Conservation (phyloP, 2,797 vertebrate genomes). For the Rhyacichthys aspro region DNA sequence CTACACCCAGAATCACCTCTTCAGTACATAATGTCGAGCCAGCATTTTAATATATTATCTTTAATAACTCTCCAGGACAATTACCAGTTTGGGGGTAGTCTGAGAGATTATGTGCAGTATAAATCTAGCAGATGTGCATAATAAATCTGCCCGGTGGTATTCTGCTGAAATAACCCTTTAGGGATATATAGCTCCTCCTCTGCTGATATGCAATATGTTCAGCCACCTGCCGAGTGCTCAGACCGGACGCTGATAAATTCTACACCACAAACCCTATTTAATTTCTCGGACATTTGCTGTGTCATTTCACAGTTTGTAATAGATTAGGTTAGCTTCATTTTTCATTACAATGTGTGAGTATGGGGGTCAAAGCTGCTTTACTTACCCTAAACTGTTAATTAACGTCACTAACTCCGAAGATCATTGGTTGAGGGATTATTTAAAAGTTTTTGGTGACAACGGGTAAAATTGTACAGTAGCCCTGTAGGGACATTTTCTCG, state of each 20-base stretch:
- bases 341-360: background rate
- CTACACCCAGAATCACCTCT: no score
- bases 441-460: no score
- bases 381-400: no score
- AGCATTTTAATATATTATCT: background rate
- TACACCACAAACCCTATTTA: slow-evolving; percentile 1
- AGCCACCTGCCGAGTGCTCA: slow-evolving; percentile 22
- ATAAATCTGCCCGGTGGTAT: slow-evolving; percentile 41
- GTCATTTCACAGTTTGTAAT: background rate
- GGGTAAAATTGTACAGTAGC: no score
- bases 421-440: no score
- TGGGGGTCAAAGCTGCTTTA: no score
- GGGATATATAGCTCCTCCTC: slow-evolving; percentile 18
- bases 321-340: background rate
- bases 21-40: background rate
- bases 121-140: slow-evolving; percentile 47
- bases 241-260: slow-evolving; percentile 6
- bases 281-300: slow-evolving; percentile 24
- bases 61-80: background rate
- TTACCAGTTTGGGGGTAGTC: slow-evolving; percentile 10
- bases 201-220: slow-evolving; percentile 36
- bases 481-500: no score
- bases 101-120: slow-evolving; percentile 22
- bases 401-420: no score
- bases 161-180: slow-evolving; percentile 36